Evolutionary conservation across 2,797 vertebrate genomes (phyloP).

Genomic region (Leptoclinus maculatus): DNA sequence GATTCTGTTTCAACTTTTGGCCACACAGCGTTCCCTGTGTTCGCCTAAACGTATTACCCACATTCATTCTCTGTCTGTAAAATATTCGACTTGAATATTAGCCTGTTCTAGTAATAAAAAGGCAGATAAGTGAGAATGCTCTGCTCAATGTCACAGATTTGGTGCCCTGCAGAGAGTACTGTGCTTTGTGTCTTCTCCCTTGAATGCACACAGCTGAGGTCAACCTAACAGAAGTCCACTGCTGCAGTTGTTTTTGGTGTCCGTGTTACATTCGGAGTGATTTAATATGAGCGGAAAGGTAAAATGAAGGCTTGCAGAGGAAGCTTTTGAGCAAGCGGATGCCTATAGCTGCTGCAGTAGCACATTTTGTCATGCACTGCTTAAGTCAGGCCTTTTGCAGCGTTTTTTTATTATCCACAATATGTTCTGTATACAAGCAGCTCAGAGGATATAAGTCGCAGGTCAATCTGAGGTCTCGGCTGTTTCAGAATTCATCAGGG

Average conservation of each 20-base stretch:
- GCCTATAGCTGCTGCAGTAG: slow-evolving; percentile 44
- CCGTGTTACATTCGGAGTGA: slow-evolving; percentile 35
- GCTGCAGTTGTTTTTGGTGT: slow-evolving; percentile 31
- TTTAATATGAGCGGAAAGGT: slow-evolving; percentile 63
- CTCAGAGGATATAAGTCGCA: slow-evolving; percentile 45
- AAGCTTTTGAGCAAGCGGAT: slow-evolving; percentile 49
- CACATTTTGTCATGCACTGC: slow-evolving; percentile 42
- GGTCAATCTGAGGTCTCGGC: slow-evolving; percentile 42
- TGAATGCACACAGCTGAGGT: slow-evolving; percentile 29
- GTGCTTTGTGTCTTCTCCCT: background rate
- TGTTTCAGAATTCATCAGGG: slow-evolving; percentile 51
- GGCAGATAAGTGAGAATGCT: background rate
- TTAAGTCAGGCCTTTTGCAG: slow-evolving; percentile 55
- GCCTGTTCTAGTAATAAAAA: background rate
- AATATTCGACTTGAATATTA: too few species aligned
- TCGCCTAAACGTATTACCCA: too few species aligned
- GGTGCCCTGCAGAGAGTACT: background rate
- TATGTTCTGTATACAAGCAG: slow-evolving; percentile 55
- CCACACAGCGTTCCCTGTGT: too few species aligned
- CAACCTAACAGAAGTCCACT: slow-evolving; percentile 7
- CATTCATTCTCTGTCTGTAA: too few species aligned
- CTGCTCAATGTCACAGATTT: background rate
- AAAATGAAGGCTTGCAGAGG: slow-evolving; percentile 55
- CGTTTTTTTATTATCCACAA: slow-evolving; percentile 51
- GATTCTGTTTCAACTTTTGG: background rate